Conservation (phyloP, 2,797 vertebrate species). For the Argentina silus region DNA sequence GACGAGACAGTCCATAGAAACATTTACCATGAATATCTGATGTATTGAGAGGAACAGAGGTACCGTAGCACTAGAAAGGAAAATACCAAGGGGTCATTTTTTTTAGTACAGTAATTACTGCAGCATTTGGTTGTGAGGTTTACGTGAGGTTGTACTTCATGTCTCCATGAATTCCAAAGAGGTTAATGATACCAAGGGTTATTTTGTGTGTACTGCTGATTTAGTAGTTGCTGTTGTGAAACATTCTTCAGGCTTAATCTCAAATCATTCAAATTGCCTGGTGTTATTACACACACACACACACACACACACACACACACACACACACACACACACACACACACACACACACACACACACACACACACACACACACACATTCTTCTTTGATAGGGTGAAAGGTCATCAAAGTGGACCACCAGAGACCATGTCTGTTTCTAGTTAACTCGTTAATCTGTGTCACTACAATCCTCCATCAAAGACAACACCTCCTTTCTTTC, state of each 20-base stretch:
- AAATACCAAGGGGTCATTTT: no score
- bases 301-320: not conserved
- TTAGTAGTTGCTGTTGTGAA: no score
- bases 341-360: not conserved
- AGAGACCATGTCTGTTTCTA: conserved; percentile 1
- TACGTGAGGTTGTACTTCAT: not conserved
- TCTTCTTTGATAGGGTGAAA: not conserved
- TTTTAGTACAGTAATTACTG: no score
- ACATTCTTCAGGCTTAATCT: not conserved
- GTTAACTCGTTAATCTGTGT: not conserved
- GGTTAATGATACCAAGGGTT: no score
- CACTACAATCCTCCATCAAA: not conserved
- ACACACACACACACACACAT: not conserved
- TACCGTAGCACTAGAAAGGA: no score
- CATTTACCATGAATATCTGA: no score
- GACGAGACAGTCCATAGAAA: no score
- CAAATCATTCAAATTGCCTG: not conserved
- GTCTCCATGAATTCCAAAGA: no score
- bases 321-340: not conserved
- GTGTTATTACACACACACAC: not conserved
- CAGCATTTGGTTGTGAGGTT: not conserved
- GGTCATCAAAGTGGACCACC: not conserved
- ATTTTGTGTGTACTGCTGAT: no score
- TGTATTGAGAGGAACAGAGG: no score
- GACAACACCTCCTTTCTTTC: not conserved